Conservation (phyloP, 2,797 vertebrate genomes). For the Myiotriccus ornatus region DNA sequence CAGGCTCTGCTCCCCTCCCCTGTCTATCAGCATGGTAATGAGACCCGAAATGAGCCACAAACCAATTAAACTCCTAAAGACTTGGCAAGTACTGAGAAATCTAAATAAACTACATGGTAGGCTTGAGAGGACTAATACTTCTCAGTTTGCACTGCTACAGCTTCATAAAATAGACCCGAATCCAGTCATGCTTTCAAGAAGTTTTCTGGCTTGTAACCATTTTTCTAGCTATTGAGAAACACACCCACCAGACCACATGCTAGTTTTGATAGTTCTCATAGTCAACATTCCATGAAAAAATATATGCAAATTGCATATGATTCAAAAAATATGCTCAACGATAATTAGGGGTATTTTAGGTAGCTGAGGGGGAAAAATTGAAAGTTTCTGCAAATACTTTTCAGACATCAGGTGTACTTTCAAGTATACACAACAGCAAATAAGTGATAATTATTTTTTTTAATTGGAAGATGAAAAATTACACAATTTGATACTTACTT, state of each 20-base stretch:
- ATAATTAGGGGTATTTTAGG: not conserved
- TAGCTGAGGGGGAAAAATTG: not conserved
- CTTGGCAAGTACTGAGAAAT: not conserved
- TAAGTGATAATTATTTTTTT: not conserved
- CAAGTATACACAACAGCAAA: not conserved
- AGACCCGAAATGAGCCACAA: not conserved
- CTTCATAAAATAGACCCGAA: constrained; percentile 13
- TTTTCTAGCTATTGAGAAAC: constrained; percentile 23
- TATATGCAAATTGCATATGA: not conserved
- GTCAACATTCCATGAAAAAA: not conserved
- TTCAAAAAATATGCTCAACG: not conserved
- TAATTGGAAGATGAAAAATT: not conserved
- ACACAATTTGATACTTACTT: not conserved
- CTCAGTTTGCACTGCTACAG: not conserved
- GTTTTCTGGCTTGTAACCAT: constrained; percentile 12
- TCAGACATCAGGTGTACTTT: not conserved
- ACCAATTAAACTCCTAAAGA: not conserved
- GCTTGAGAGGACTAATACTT: not conserved
- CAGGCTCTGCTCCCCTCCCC: not conserved
- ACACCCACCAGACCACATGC: not conserved
- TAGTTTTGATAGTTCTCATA: not conserved
- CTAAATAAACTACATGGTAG: constrained; percentile 20
- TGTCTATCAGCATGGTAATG: not conserved
- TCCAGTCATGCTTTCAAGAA: constrained; percentile 10
- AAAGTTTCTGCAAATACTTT: not conserved